Base-by-base conservation (phyloP, 2,797 vertebrate genomes). In the Enoplosus armatus region DNA sequence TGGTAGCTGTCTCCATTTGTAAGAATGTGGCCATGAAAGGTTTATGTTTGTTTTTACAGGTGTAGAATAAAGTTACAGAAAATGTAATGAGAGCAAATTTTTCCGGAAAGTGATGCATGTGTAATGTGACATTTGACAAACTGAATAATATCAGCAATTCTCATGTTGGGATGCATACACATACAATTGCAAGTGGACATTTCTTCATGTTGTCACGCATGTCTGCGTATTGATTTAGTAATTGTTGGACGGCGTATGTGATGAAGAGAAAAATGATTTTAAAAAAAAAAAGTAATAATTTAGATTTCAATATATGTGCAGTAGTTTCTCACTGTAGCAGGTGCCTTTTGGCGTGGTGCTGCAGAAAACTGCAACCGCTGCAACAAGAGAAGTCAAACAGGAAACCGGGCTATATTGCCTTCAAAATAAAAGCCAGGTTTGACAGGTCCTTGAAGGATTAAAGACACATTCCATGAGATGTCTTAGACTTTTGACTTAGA, bases 381-480 rank as follows among this genome's bases (percentile, higher is more conserved):
- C 41, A 43, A 56, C 27, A 29, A 16, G 20, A 47, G 6, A 47
- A 6, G 24, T 2, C 48, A 67, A 27, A 55, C 37, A 55, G 70
- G 41, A 68, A 68, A 43, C 22, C 0, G 16, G 15, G 5, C 1
- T 1, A 20, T 33, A 39, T 8, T 20, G 26, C 60, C 66, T 80
- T 75, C 60, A 70, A 80, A 71, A 65, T 75, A 71, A 65, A 65
- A 71, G 20, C 11, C 15, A 50, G 26, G 3, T 29, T 56, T 48
- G 24, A n/a, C 5, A 47, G 31, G 33, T 26, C 56, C 1, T 10
- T 16, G 39, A 63, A 31, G 41, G 41, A 63, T 35, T 11, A 14
- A 18, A 29, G 29, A 55, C n/a, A n/a, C n/a, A n/a, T n/a, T n/a
- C n/a, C n/a, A n/a, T n/a, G n/a, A n/a, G n/a, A n/a, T n/a, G n/a